phyloP scores from a whole-genome alignment of 2,797 vertebrate genomes.

The Simalia tracyae region DNA sequence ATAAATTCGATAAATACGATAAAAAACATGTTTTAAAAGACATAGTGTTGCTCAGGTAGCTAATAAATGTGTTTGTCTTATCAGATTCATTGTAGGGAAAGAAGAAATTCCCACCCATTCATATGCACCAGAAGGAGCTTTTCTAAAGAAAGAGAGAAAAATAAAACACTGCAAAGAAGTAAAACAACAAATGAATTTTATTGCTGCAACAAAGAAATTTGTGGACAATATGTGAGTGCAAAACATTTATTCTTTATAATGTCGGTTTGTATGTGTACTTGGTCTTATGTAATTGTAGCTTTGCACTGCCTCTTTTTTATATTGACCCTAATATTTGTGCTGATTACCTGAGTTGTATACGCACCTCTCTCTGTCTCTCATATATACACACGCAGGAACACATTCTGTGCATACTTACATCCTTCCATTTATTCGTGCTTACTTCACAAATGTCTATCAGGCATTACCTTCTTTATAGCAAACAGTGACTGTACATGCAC shows the following conservation, averaged over 20 bases:
- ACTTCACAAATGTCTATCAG: neutral
- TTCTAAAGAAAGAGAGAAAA: constrained; percentile 70
- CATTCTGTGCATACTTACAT: neutral
- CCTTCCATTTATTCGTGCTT: neutral
- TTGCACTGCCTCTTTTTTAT: neutral
- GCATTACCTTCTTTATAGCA: neutral
- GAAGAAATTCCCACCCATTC: constrained; percentile 93
- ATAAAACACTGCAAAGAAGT: constrained; percentile 58
- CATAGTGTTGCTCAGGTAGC: neutral
- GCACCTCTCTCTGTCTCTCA: neutral
- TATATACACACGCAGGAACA: neutral
- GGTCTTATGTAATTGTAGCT: neutral
- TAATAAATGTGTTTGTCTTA: constrained; percentile 33
- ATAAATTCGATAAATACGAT: too few species aligned
- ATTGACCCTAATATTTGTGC: neutral
- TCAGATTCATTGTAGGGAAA: constrained; percentile 94
- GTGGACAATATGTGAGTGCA: constrained; percentile 88
- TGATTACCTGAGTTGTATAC: neutral
- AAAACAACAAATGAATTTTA: constrained; percentile 69
- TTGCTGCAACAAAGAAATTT: constrained; percentile 79
- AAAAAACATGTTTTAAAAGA: neutral
- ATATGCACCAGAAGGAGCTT: constrained; percentile 73
- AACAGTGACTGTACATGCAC: neutral
- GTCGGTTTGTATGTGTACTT: neutral
- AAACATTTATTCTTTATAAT: rapidly evolving